Percentiles rank a stretch among this genome's conserved stretches.
Conservation (phyloP, 2,888 invertebrate genomes). For the Melieria omissa region DNA sequence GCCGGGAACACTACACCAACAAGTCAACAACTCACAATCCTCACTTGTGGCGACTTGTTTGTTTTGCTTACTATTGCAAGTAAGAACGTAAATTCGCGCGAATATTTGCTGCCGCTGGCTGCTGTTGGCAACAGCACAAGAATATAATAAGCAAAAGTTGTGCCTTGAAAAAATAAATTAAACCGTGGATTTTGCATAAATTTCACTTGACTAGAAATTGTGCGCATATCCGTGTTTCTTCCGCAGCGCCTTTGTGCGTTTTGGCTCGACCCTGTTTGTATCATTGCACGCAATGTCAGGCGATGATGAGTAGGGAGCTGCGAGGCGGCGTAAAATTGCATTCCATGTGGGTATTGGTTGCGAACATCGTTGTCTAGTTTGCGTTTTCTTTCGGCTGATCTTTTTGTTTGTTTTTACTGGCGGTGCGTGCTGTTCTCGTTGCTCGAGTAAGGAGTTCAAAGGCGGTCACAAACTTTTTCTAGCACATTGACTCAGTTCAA, state of each 20-base stretch:
- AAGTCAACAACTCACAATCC: no score
- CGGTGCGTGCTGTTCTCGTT: neutral
- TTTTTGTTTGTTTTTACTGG: slow-evolving; percentile 16
- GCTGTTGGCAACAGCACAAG: slow-evolving; percentile 23
- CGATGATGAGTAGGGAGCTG: no score
- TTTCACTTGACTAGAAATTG: neutral
- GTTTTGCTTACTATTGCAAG: no score
- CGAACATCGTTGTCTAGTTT: neutral
- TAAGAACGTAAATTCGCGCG: no score
- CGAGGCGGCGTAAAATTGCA: no score
- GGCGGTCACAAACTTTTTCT: slow-evolving; percentile 60
- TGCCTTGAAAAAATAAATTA: neutral
- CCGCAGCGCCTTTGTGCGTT: no score
- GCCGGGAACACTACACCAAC: no score
- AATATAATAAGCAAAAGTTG: slow-evolving; percentile 8
- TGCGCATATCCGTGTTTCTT: no score
- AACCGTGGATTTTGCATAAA: neutral
- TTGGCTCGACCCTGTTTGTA: no score
- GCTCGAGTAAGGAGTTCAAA: neutral
- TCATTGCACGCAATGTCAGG: no score
- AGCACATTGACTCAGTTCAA: slow-evolving; percentile 61
- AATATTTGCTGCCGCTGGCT: neutral
- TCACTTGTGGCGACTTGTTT: no score
- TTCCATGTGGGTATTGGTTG: neutral
- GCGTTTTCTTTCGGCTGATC: slow-evolving; percentile 14